Base-by-base conservation (phyloP, 1,140 invertebrate species). In the Amyelois transitella region DNA sequence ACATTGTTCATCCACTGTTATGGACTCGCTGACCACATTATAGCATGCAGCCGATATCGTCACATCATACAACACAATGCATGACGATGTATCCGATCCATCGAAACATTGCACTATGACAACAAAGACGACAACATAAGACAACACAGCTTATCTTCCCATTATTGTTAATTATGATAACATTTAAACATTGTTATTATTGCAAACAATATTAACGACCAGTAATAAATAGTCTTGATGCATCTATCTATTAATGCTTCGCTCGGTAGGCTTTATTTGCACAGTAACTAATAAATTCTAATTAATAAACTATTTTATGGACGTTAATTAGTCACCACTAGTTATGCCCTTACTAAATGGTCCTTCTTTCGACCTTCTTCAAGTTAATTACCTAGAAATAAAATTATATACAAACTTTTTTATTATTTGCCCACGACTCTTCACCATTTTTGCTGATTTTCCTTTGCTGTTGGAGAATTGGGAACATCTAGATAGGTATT, bases 1-100 rank as follows among this genome's bases (percentile, higher is more conserved):
- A 57, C 64, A 70, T 67, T 64, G 64, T 67, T 65, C 65, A 58
- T 53, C 51, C 50, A 28, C 38, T 47, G 10, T 21, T 48, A 48
- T 21, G 20, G 19, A 21, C 18, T n/a, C n/a, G 0, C 2, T 20
- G 18, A 14, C 12, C 12, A 38, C 19, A 22, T 21, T 21, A 14
- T 38, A 38, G 14, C 32, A 8, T 10, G 10, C 44, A 47, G 44
- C n/a, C 5, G 18, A 32, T 10, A 12, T 14, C 17, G 32, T 43
- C 53, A 45, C 22, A 53, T 24, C n/a, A 19, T 19, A n/a, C n/a
- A n/a, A n/a, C 18, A 38, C 17, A 19, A 43, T 49, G 47, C 25
- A 20, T 48, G 45, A 48, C 45, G 45, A n/a, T 17, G 8, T 38
- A 38, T 38, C 32, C 14, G 14, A 3, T n/a, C 8, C 32, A 14